Evolutionary conservation across 2,888 invertebrate genomes (phyloP).

Genomic region (Bugula neritina): DNA sequence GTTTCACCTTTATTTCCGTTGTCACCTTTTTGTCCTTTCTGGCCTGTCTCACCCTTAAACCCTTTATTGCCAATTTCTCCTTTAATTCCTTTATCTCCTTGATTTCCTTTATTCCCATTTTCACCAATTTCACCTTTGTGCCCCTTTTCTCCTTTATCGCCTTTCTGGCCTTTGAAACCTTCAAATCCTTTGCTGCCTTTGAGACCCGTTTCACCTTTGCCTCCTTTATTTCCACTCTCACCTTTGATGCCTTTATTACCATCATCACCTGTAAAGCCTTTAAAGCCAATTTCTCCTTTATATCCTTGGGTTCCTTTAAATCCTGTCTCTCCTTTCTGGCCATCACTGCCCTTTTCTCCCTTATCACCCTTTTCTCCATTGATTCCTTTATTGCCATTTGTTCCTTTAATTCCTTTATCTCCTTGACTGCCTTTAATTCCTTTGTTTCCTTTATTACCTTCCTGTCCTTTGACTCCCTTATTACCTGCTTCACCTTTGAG

Average conservation of each 20-base stretch:
- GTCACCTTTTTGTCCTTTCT: neutral
- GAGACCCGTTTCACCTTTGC: slow-evolving; percentile 26
- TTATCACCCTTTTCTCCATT: neutral
- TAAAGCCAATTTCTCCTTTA: slow-evolving; percentile 29
- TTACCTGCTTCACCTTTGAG: neutral
- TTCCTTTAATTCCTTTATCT: neutral
- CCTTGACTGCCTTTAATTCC: slow-evolving; percentile 1
- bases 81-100: neutral
- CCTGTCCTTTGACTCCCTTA: neutral
- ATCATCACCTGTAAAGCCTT: neutral
- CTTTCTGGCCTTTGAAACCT: slow-evolving; percentile 28
- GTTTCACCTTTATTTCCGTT: neutral
- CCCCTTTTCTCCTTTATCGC: neutral
- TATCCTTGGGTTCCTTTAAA: slow-evolving; percentile 28
- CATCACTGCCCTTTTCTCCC: neutral
- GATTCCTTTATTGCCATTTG: neutral
- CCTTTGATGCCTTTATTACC: slow-evolving; percentile 26
- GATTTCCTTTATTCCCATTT: slow-evolving; percentile 2
- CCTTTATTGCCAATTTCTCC: slow-evolving; percentile 17
- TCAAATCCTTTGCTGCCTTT: slow-evolving; percentile 26
- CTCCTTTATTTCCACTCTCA: slow-evolving; percentile 26
- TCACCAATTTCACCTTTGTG: slow-evolving; percentile 11
- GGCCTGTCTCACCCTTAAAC: neutral
- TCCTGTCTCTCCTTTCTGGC: neutral
- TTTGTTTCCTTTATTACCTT: neutral